Base-by-base conservation (phyloP, 2,797 vertebrate genomes). In the Sebastes cheni region DNA sequence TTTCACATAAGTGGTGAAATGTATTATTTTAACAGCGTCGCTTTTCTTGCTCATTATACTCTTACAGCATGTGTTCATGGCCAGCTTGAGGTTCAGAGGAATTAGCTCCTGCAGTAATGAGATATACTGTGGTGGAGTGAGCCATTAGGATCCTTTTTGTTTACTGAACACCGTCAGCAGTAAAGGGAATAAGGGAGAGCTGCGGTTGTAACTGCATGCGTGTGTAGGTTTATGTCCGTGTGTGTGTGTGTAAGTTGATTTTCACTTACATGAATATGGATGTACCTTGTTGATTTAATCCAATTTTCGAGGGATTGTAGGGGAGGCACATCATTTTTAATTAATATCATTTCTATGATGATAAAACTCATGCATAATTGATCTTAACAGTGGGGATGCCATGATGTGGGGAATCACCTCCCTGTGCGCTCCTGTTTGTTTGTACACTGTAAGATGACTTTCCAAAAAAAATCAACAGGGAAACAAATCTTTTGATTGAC, bases 91-190 rank as follows among this genome's bases (percentile, higher is more conserved):
- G 78, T 90, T 90, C 69, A 83, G 55, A 85, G 65, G 86, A 93
- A 89, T 84, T 67, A 90, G 85, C 73, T 81, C 75, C 84, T 92
- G 93, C 85, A 72, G 86, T 87, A 93, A 91, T 92, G 91, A 91
- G 88, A 90, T 90, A 87, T 88, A 79, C 68, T 71, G 75, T 71
- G 39, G 77, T 69, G 85, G 84, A 88, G 74, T 73, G 87, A 90
- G 83, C 82, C 77, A 82, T 92, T 89, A 84, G 82, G 78, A 76
- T 67, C 81, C 85, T 86, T 75, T 83, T 66, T 86, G 81, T 86
- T 92, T 88, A 79, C 78, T 88, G 83, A 81, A 90, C 79, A 87
- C 71, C 56, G 67, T 82, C 77, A 86, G 87, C 86, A 88, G 85
- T 73, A 84, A 86, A 82, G 90, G 83, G 88, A 91, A 81, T 86